phyloP scores from a whole-genome alignment of 1,140 invertebrate genomes.

The Ceratina calcarata region DNA sequence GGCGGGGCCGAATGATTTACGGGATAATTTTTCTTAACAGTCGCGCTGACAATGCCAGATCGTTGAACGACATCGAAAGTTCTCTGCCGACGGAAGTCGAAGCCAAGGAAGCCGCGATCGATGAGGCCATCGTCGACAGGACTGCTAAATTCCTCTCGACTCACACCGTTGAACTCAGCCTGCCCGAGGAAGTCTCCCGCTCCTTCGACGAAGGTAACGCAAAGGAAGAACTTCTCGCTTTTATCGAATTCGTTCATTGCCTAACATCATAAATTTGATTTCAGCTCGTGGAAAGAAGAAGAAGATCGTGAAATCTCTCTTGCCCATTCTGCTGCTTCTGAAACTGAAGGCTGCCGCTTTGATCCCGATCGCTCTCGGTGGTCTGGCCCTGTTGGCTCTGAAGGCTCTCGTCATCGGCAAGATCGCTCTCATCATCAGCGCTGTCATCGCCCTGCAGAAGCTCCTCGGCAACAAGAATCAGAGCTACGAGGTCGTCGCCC shows the following conservation, averaged over 20 bases:
- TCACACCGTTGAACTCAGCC: constrained; percentile 88
- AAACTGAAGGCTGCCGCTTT: constrained; percentile 90
- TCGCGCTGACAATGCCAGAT: constrained; percentile 79
- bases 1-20: background rate
- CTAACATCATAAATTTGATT: constrained; percentile 28
- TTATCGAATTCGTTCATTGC: background rate
- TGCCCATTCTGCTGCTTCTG: constrained; percentile 87
- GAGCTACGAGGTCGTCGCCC: constrained; percentile 84
- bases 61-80: constrained; percentile 80
- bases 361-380: constrained; percentile 88
- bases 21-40: constrained; percentile 64
- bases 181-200: constrained; percentile 85
- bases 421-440: constrained; percentile 87
- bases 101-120: constrained; percentile 87
- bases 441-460: constrained; percentile 89
- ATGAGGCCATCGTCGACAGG: constrained; percentile 87
- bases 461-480: constrained; percentile 86
- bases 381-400: constrained; percentile 89
- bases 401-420: constrained; percentile 91
- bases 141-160: constrained; percentile 88
- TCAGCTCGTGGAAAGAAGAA: constrained; percentile 84
- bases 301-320: constrained; percentile 82
- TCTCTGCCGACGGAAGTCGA: constrained; percentile 84
- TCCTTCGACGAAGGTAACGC: constrained; percentile 80
- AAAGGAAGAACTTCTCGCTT: background rate